Conservation (phyloP, 2,888 invertebrate genomes). For the Argyra leucocephala region DNA sequence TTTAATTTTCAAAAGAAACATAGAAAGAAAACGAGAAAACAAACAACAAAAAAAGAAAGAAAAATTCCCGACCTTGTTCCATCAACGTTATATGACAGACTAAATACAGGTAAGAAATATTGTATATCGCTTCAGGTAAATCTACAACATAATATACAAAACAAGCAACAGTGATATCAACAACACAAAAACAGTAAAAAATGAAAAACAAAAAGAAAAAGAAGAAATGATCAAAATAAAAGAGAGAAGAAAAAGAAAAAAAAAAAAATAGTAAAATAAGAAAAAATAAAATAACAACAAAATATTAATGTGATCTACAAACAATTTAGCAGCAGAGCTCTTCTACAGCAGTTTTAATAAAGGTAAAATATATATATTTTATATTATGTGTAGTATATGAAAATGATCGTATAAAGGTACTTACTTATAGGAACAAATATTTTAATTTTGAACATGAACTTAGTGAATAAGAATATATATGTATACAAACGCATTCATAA, state of each 20-base stretch:
- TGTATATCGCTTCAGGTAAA: constrained; percentile 12
- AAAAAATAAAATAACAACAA: too few species aligned
- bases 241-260: background rate
- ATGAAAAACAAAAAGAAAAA: background rate
- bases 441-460: too few species aligned
- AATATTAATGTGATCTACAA: too few species aligned
- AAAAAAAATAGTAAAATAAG: background rate
- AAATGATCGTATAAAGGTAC: too few species aligned
- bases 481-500: too few species aligned
- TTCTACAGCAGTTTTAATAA: too few species aligned
- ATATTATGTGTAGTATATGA: too few species aligned
- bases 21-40: constrained; percentile 8
- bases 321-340: too few species aligned
- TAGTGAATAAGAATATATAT: too few species aligned
- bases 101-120: constrained; percentile 31
- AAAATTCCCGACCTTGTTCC: constrained; percentile 36
- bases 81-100: constrained; percentile 43
- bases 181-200: background rate
- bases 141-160: background rate
- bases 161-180: background rate
- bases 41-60: constrained; percentile 12
- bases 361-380: too few species aligned
- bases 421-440: too few species aligned
- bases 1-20: background rate
- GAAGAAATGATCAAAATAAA: background rate